These are phyloP conservation scores for Enteromius unitaeniatus DNA, from an alignment of 2,797 vertebrate genomes.

Conservation along the genomic window DNA sequence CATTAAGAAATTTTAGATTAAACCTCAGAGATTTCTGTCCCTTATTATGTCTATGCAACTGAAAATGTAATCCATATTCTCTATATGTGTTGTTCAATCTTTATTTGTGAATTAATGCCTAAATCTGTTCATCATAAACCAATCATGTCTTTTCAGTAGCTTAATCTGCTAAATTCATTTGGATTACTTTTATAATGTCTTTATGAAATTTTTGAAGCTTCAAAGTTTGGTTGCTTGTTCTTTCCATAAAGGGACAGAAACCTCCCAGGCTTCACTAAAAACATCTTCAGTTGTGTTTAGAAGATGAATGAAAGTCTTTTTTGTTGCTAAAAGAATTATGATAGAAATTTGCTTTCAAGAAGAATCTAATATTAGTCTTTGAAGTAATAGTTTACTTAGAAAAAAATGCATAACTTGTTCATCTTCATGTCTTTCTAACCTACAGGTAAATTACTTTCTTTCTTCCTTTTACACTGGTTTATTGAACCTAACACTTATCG, in stretches of 20 bases:
- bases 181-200: not conserved
- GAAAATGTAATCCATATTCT: not conserved
- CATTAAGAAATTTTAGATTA: not conserved
- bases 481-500: not conserved
- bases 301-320: not conserved
- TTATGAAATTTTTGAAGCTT: not conserved
- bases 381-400: not conserved
- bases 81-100: not conserved
- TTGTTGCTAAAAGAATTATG: not conserved
- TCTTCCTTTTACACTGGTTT: not conserved
- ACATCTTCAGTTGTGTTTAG: not conserved
- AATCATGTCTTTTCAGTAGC: not conserved
- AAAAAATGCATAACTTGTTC: not conserved
- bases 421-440: not conserved
- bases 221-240: not conserved
- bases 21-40: not conserved
- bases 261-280: not conserved
- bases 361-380: not conserved
- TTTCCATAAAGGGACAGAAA: not conserved
- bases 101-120: slow-evolving; percentile 1
- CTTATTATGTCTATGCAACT: not conserved
- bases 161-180: not conserved
- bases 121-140: not conserved
- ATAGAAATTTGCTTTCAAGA: not conserved
- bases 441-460: not conserved